Evolutionary conservation across 2,888 invertebrate genomes (phyloP), one percentile per base, ranked within the genome.

Genomic region (Allophyes oxyacanthae): DNA sequence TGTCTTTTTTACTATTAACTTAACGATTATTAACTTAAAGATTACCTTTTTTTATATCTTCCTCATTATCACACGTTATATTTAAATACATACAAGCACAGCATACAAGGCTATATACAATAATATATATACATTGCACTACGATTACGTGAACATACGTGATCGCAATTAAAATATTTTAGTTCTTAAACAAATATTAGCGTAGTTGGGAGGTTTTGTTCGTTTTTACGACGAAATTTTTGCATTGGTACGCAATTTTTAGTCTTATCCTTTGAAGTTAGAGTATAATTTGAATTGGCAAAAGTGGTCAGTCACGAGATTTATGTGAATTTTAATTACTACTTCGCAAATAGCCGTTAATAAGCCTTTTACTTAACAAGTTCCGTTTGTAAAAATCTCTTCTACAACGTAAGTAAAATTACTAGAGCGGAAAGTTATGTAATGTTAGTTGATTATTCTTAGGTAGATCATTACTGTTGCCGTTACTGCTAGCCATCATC

Each of bases 81-180:
- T 49, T 61, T 28, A 52, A 45, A 37, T 48, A 48, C 15, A 40
- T 28, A 28, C 25, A 25, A 25, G 25, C 25, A 25, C 25, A 25
- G 25, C 6, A 25, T 30, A 32, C 28, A 59, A 64, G 49, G 45
- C 49, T 55, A 28, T 1, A 37, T 46, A 55, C 20, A 56, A 53
- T 30, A 34, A 46, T 30, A 33, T 32, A n/a, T 41, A 8, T 9
- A 43, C n/a, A 11, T 36, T 40, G 66, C 72, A 64, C 10, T 69
- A 54, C 48, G 49, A 53, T 61, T 63, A 54, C 51, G 14, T 37
- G 32, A 65, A 43, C 40, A 15, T 37, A 55, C 46, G 44, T 44
- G 34, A 57, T 55, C 44, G 34, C 49, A 58, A 72, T 57, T 70
- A 64, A 70, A 52, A 74, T 74, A 69, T 65, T 74, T 72, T 60